Conservation (phyloP, 1,140 invertebrate genomes). For the Drosophila nasuta region DNA sequence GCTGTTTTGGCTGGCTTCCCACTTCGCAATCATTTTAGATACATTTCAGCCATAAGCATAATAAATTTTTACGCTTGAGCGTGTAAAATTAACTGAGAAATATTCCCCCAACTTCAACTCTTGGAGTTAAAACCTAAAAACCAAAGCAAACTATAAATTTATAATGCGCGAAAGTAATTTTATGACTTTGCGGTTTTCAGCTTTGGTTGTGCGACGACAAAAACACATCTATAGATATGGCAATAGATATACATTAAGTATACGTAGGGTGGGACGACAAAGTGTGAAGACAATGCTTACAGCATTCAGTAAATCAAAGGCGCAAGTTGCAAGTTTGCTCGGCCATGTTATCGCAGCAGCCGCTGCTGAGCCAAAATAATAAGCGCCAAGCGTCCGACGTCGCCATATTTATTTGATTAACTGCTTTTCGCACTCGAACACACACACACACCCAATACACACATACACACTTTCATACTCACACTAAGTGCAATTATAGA, state of each 20-base stretch:
- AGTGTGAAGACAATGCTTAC: slow-evolving; percentile 68
- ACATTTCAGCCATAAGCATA: slow-evolving; percentile 75
- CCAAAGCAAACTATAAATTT: slow-evolving; percentile 82
- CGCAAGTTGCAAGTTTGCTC: slow-evolving; percentile 53
- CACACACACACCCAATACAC: slow-evolving; percentile 23
- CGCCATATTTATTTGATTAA: slow-evolving; percentile 84
- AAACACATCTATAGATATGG: slow-evolving; percentile 19
- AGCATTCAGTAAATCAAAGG: slow-evolving; percentile 70
- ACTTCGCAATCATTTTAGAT: slow-evolving; percentile 17
- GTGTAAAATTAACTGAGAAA: slow-evolving; percentile 42
- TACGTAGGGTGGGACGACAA: slow-evolving; percentile 3
- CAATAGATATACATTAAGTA: slow-evolving; percentile 39
- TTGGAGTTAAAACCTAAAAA: slow-evolving; percentile 25
- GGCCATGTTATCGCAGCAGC: slow-evolving; percentile 75
- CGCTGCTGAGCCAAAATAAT: slow-evolving; percentile 75
- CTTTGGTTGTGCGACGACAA: slow-evolving; percentile 60
- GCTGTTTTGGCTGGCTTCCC: slow-evolving; percentile 13
- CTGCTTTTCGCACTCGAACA: slow-evolving; percentile 59
- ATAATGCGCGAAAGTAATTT: slow-evolving; percentile 85
- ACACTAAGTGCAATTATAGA: slow-evolving; percentile 62
- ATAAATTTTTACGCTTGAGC: slow-evolving; percentile 84
- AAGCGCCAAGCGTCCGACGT: slow-evolving; percentile 66
- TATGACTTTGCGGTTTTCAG: slow-evolving; percentile 83
- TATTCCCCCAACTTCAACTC: background rate
- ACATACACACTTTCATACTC: slow-evolving; percentile 36